phyloP scores from a whole-genome alignment of 2,113 vertebrate genomes.

The Muscicapa adusta region DNA sequence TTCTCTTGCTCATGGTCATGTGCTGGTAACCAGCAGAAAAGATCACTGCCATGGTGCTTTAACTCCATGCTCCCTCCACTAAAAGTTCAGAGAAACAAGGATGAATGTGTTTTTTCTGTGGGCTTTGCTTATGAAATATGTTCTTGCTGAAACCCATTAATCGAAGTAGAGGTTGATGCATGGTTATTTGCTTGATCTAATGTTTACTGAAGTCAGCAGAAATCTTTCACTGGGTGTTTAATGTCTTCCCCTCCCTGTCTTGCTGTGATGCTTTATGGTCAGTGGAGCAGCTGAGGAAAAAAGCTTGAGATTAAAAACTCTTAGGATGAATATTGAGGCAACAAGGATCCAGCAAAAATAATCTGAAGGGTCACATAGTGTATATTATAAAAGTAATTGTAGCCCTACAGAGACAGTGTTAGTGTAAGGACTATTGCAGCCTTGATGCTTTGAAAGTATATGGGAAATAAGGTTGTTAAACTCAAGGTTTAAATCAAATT shows the following conservation, averaged over 20 bases:
- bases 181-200: neutral
- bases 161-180: neutral
- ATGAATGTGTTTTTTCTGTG: neutral
- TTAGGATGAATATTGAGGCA: neutral
- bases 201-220: conserved; percentile 44
- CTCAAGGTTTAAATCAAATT: neutral
- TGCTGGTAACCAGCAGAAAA: neutral
- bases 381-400: neutral
- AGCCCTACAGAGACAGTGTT: neutral
- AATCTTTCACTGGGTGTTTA: neutral
- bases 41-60: neutral
- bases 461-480: neutral
- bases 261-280: neutral
- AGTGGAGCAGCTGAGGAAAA: neutral
- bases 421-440: neutral
- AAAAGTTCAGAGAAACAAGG: neutral
- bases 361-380: neutral
- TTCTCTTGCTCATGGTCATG: neutral
- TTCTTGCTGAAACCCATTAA: neutral
- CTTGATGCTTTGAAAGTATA: neutral
- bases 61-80: neutral
- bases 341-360: neutral
- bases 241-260: neutral
- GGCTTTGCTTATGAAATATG: neutral
- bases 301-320: neutral